These are phyloP conservation scores for Argyresthia albistria DNA, from an alignment of 2,888 invertebrate genomes.

Conservation along the genomic window DNA sequence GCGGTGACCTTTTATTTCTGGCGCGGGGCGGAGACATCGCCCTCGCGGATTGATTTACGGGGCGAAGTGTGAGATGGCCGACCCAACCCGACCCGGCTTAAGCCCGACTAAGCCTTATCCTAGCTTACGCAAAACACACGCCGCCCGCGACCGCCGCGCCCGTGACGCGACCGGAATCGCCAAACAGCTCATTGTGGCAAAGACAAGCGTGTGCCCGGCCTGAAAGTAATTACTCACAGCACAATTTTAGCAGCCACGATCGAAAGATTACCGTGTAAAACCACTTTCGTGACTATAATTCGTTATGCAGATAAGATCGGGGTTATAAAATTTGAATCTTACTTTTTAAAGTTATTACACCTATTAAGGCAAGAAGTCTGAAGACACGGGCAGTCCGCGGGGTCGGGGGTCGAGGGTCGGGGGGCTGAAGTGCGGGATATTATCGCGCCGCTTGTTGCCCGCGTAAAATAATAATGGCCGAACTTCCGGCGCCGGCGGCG, in stretches of 20 bases:
- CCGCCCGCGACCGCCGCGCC: conserved; percentile 20
- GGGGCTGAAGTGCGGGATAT: conserved; percentile 57
- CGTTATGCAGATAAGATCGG: conserved; percentile 13
- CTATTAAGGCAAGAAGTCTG: conserved; percentile 64
- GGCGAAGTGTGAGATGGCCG: conserved; percentile 46
- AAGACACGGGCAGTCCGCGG: conserved; percentile 47
- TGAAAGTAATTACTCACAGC: neutral
- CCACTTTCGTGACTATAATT: conserved; percentile 2
- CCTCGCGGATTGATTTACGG: conserved; percentile 60
- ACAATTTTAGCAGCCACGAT: neutral
- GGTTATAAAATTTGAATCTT: conserved; percentile 45
- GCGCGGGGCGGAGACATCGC: conserved; percentile 23
- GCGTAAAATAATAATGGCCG: conserved; percentile 74
- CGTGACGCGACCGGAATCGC: conserved; percentile 50
- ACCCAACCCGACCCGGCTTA: conserved; percentile 20
- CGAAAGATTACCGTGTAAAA: neutral
- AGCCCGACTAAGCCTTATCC: conserved; percentile 4
- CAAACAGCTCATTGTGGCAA: conserved; percentile 20
- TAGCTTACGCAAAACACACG: conserved; percentile 55
- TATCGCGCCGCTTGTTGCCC: conserved; percentile 73
- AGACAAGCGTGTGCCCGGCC: neutral
- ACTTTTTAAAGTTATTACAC: conserved; percentile 64
- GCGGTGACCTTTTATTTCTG: conserved; percentile 47
- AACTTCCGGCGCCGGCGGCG: conserved; percentile 73
- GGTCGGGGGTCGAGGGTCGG: conserved; percentile 18